Evolutionary conservation across 2,888 invertebrate species (phyloP).

Genomic region (Nowickia ferox): DNA sequence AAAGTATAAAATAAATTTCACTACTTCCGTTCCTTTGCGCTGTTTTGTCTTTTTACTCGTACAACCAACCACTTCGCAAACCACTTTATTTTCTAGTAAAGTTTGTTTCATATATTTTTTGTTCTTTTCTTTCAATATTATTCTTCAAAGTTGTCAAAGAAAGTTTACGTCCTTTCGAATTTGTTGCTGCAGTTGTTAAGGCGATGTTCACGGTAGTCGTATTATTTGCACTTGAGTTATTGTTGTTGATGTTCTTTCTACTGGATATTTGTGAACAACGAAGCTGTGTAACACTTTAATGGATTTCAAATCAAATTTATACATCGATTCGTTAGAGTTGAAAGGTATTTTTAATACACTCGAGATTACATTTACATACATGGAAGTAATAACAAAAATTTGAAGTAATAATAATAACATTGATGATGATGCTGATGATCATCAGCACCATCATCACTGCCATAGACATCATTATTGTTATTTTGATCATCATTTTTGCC

Average conservation of each 20-base stretch:
- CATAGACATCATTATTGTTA: slow-evolving; percentile 18
- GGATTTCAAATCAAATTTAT: slow-evolving; percentile 70
- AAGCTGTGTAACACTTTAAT: slow-evolving; percentile 68
- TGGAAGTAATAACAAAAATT: not conserved
- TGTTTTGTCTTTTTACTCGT: not conserved
- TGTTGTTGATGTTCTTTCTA: slow-evolving; percentile 12
- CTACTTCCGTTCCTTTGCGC: not conserved
- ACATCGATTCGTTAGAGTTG: slow-evolving; percentile 63
- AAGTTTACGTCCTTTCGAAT: slow-evolving; percentile 47
- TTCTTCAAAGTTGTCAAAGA: slow-evolving; percentile 57
- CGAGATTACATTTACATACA: slow-evolving; percentile 50
- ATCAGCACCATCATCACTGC: not conserved
- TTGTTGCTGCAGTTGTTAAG: slow-evolving; percentile 25
- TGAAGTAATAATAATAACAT: not conserved
- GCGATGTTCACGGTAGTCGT: not conserved
- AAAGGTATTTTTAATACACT: slow-evolving; percentile 68
- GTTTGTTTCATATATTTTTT: slow-evolving; percentile 28
- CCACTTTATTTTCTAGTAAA: slow-evolving; percentile 51
- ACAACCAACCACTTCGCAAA: slow-evolving; percentile 33
- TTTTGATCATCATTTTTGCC: slow-evolving; percentile 30
- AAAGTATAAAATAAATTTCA: not conserved
- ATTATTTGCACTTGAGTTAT: slow-evolving; percentile 5
- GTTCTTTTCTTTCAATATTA: slow-evolving; percentile 47
- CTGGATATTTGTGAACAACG: slow-evolving; percentile 47
- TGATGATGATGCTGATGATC: not conserved